Conservation (phyloP, 2,888 invertebrate species). For the Steinernema hermaphroditum region DNA sequence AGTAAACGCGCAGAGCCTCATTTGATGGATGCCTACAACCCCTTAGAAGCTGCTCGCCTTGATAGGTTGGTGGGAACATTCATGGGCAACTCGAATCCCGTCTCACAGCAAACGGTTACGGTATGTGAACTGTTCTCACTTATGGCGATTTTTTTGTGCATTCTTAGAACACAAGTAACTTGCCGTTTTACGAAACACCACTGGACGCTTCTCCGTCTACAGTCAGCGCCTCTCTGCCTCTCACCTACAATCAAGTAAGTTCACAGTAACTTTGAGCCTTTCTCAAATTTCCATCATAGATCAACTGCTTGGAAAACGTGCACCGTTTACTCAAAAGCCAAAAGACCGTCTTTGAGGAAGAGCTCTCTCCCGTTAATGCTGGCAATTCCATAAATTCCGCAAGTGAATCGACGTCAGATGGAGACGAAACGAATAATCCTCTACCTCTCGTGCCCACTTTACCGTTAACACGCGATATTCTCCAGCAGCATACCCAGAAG, state of each 20-base stretch:
- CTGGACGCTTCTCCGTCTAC: not conserved
- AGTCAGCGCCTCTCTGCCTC: slow-evolving; percentile 21
- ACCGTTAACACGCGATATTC: slow-evolving; percentile 59
- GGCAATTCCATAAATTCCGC: not conserved
- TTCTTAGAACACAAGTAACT: not conserved
- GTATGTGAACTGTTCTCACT: no score
- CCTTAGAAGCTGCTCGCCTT: not conserved
- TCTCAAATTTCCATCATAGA: slow-evolving; percentile 47
- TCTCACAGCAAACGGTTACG: no score
- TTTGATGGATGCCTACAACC: not conserved
- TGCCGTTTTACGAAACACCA: not conserved
- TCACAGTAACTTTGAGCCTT: not conserved
- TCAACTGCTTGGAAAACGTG: slow-evolving; percentile 66
- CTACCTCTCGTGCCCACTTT: slow-evolving; percentile 39
- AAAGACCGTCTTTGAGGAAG: slow-evolving; percentile 13
- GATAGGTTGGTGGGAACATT: not conserved
- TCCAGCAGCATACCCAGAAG: slow-evolving; percentile 56
- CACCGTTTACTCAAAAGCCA: slow-evolving; percentile 63
- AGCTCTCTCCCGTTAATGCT: not conserved
- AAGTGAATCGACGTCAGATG: not conserved
- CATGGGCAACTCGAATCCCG: not conserved
- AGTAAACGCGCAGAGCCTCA: not conserved
- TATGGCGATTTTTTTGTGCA: not conserved
- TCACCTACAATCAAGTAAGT: slow-evolving; percentile 40
- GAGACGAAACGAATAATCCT: not conserved